These are phyloP conservation scores for Cristatella mucedo DNA, from an alignment of 2,888 invertebrate genomes.

Conservation along the genomic window DNA sequence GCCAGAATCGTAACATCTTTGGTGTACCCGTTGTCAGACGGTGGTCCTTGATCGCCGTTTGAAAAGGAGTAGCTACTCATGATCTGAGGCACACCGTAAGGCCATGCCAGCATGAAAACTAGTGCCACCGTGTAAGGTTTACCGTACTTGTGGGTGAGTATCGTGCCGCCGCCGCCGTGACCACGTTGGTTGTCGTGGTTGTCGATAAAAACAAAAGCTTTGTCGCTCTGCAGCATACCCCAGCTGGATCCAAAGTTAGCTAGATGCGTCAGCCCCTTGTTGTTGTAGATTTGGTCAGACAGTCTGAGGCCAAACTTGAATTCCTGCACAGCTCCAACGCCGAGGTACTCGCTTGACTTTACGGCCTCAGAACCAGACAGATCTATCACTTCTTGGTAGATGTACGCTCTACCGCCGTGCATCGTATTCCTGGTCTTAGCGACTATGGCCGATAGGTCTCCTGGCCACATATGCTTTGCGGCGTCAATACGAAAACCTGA, in stretches of 20 bases:
- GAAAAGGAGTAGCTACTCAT: conserved; percentile 15
- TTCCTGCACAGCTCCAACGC: conserved; percentile 17
- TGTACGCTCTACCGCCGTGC: conserved; percentile 32
- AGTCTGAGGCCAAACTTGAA: conserved; percentile 17
- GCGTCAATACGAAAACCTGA: conserved; percentile 52
- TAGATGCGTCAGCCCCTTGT: too few relatives aligned
- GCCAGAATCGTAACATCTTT: too few relatives aligned
- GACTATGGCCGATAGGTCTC: conserved; percentile 54
- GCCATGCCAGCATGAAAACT: conserved; percentile 17
- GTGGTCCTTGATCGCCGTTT: conserved; percentile 1
- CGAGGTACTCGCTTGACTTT: conserved; percentile 15
- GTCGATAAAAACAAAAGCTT: conserved; percentile 58
- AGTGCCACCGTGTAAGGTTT: conserved; percentile 12
- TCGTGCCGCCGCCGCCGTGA: conserved; percentile 16
- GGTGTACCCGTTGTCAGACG: background rate
- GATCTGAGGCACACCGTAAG: conserved; percentile 15
- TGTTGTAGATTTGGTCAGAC: too few relatives aligned
- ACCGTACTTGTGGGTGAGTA: background rate
- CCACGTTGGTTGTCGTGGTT: conserved; percentile 72
- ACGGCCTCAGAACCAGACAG: conserved; percentile 26
- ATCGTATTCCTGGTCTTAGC: conserved; percentile 20
- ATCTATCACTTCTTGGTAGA: conserved; percentile 33
- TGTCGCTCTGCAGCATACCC: conserved; percentile 20
- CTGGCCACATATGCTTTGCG: conserved; percentile 47
- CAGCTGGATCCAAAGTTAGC: conserved; percentile 28